These are phyloP conservation scores for Drosophila aff. DNA, from an alignment of 1,140 invertebrate genomes.

Conservation along the genomic window DNA sequence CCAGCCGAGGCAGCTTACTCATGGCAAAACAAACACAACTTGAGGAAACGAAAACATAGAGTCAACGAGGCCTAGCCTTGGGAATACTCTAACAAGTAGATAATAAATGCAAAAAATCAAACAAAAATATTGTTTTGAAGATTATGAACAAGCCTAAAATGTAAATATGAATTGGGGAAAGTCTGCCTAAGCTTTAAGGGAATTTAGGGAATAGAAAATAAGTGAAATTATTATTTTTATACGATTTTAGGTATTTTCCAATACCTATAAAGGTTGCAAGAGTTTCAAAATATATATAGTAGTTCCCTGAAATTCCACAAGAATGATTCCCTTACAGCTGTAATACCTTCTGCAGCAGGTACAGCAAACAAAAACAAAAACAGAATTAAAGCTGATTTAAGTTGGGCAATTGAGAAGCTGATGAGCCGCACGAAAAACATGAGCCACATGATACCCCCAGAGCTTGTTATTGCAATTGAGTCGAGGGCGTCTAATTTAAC, in stretches of 20 bases:
- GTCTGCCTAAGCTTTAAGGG: too few relatives aligned
- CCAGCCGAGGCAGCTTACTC: constrained; percentile 4
- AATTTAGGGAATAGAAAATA: not conserved
- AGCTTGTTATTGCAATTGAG: constrained; percentile 56
- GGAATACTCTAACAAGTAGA: constrained; percentile 3
- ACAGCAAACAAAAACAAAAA: constrained; percentile 18
- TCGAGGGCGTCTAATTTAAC: constrained; percentile 52
- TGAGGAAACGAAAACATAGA: constrained; percentile 14
- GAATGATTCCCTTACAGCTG: not conserved
- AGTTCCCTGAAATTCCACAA: not conserved
- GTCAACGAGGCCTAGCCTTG: not conserved
- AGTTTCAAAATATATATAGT: not conserved
- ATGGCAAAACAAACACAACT: constrained; percentile 27
- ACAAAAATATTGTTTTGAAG: constrained; percentile 1
- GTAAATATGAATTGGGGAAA: not conserved
- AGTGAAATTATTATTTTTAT: not conserved
- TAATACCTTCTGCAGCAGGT: not conserved
- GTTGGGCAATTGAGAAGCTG: constrained; percentile 33
- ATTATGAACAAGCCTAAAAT: not conserved
- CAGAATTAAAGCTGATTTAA: constrained; percentile 31
- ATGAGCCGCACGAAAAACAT: constrained; percentile 31
- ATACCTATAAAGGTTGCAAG: too few relatives aligned
- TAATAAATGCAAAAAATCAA: not conserved
- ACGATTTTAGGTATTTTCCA: too few relatives aligned
- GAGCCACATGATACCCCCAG: constrained; percentile 36